A percentile compares a stretch with the other conserved stretches of the same genome.
Conservation (phyloP, 2,797 vertebrate species). For the Chaetophractus vellerosus region DNA sequence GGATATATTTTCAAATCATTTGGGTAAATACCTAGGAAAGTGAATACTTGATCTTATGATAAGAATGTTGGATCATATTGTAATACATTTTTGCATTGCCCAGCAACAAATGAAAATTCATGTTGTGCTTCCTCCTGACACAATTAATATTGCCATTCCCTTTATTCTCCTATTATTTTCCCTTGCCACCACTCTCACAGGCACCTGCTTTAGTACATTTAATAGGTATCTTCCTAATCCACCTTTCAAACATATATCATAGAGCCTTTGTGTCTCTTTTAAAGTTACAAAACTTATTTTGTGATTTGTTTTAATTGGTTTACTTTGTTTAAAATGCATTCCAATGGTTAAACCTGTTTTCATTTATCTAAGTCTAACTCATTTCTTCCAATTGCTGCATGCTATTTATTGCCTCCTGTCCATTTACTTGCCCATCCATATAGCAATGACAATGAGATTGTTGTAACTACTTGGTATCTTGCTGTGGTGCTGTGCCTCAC, state of each 20-base stretch:
- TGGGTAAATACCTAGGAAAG: no score
- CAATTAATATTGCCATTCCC: no score
- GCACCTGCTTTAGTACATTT: background rate
- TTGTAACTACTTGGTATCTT: background rate
- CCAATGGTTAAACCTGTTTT: no score
- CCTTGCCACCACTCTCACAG: background rate
- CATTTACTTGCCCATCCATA: background rate
- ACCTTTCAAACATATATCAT: background rate
- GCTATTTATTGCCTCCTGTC: background rate
- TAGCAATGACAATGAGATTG: background rate
- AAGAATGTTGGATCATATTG: no score
- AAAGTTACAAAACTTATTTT: background rate
- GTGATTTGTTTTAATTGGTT: background rate
- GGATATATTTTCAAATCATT: no score
- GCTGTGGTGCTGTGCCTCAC: background rate
- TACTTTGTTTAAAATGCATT: no score
- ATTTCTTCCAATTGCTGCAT: background rate
- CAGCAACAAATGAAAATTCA: no score
- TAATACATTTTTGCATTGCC: no score
- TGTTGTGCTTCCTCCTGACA: no score
- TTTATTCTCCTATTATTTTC: no score
- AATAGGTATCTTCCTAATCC: background rate
- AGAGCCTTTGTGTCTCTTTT: background rate
- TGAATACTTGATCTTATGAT: no score
- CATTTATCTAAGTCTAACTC: no score